phyloP scores from a whole-genome alignment of 2,113 vertebrate genomes.

The Mungos mungo region DNA sequence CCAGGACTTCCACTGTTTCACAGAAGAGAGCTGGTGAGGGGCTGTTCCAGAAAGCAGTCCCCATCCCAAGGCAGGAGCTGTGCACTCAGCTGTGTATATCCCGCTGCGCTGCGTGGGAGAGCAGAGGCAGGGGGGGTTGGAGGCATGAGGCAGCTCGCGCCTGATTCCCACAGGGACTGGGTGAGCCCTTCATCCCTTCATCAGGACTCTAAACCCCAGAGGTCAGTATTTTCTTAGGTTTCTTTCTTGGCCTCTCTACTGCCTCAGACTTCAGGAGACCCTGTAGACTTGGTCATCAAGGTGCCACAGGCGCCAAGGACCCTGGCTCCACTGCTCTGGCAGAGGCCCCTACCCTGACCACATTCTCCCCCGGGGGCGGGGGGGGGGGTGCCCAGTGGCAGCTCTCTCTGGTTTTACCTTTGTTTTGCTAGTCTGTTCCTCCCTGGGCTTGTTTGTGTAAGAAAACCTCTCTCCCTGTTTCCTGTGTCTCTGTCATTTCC shows the following conservation, averaged over 20 bases:
- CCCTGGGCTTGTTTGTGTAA: constrained; percentile 61
- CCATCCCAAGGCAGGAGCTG: accelerated
- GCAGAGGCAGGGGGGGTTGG: accelerated
- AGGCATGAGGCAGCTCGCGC: neutral
- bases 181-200: neutral
- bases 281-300: neutral
- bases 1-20: neutral
- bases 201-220: neutral
- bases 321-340: neutral
- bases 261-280: neutral
- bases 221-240: neutral
- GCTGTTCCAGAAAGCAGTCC: neutral
- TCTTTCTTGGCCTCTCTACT: neutral
- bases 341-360: neutral
- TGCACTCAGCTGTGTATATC: accelerated
- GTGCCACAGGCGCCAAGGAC: neutral
- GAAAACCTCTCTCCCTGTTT: constrained; percentile 76
- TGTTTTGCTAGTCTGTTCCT: constrained; percentile 77
- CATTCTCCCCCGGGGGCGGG: neutral
- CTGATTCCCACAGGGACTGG: neutral
- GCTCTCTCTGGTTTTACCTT: constrained; percentile 71
- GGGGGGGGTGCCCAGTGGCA: neutral
- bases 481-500: constrained; percentile 83
- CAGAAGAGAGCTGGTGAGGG: neutral
- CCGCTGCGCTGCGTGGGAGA: neutral